phyloP scores from a whole-genome alignment of 1,140 invertebrate species.

The Samia ricini region DNA sequence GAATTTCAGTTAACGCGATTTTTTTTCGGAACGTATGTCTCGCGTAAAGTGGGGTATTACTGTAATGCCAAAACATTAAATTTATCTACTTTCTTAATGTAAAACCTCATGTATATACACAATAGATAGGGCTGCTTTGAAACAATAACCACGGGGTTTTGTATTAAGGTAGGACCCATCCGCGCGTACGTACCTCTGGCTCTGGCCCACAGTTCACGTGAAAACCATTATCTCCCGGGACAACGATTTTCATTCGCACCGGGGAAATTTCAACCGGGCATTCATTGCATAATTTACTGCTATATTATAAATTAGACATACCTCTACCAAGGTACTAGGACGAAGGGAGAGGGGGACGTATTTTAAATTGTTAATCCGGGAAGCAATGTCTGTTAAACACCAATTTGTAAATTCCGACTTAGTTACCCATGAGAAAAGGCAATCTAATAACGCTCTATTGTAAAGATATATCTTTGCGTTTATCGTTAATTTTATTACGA shows the following conservation, averaged over 20 bases:
- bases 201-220: slow-evolving; percentile 18
- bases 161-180: neutral
- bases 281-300: slow-evolving; percentile 44
- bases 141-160: slow-evolving; percentile 1
- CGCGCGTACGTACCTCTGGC: neutral
- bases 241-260: slow-evolving; percentile 28
- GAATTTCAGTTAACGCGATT: too few relatives aligned
- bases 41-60: too few relatives aligned
- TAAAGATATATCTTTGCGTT: slow-evolving; percentile 13
- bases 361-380: slow-evolving; percentile 30
- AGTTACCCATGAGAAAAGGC: slow-evolving; percentile 21
- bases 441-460: slow-evolving; percentile 21
- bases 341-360: too few relatives aligned
- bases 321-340: slow-evolving; percentile 13
- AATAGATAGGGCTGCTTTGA: neutral
- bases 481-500: slow-evolving; percentile 15
- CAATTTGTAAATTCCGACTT: slow-evolving; percentile 36
- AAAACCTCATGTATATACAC: too few relatives aligned
- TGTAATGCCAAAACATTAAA: too few relatives aligned
- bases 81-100: too few relatives aligned
- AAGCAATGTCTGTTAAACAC: slow-evolving; percentile 32
- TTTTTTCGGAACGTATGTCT: too few relatives aligned
- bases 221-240: slow-evolving; percentile 25
- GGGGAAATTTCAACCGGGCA: slow-evolving; percentile 33
- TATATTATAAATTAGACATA: slow-evolving; percentile 39